These are phyloP conservation scores for Columbina picui DNA, from an alignment of 2,113 vertebrate species.

Conservation along the genomic window DNA sequence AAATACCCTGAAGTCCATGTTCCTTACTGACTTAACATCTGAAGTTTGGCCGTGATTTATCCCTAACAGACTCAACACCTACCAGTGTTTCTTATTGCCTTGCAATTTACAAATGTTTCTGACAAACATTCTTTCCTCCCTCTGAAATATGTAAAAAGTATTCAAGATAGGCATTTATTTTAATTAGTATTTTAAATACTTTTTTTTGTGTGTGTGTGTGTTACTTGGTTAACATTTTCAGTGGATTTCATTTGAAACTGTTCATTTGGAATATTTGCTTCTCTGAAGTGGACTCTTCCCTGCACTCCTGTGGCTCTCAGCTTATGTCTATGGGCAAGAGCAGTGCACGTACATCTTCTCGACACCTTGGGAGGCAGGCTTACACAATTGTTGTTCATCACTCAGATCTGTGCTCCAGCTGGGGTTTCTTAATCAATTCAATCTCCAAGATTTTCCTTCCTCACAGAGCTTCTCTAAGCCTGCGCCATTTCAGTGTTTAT, in stretches of 20 bases:
- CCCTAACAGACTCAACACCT: not conserved
- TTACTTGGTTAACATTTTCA: not conserved
- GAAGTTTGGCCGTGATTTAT: not conserved
- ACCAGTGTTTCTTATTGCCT: not conserved
- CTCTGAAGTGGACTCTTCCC: not conserved
- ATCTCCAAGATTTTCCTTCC: not conserved
- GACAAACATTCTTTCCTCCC: not conserved
- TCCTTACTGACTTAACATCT: not conserved
- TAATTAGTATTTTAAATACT: not conserved
- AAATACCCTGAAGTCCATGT: not conserved
- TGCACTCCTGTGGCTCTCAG: not conserved
- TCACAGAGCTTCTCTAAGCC: not conserved
- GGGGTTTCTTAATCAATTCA: not conserved
- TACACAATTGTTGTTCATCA: not conserved
- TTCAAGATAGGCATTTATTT: not conserved
- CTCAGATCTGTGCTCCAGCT: not conserved
- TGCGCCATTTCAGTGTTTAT: not conserved
- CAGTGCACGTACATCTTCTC: fast-evolving
- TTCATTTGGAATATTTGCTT: not conserved
- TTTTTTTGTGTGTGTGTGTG: too few relatives aligned
- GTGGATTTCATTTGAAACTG: not conserved
- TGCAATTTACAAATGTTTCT: not conserved
- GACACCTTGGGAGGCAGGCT: not conserved
- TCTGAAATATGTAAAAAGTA: not conserved
- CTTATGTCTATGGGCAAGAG: not conserved